phyloP scores from a whole-genome alignment of 2,888 invertebrate genomes.

The Aporophyla nigra region DNA sequence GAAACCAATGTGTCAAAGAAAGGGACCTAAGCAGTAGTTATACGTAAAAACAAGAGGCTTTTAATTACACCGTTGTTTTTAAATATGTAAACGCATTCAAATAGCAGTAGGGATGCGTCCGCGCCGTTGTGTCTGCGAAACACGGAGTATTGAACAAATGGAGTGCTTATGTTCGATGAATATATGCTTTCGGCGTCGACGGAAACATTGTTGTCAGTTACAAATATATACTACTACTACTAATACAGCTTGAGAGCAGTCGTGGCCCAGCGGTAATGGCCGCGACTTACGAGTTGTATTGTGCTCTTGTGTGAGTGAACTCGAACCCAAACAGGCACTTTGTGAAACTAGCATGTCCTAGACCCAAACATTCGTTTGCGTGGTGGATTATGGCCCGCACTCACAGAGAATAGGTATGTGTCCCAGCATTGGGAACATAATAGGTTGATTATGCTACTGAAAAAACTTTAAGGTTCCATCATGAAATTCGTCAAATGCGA shows the following conservation, averaged over 20 bases:
- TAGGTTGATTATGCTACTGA: no score
- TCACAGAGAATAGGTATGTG: no score
- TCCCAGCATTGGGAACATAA: no score
- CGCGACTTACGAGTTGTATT: no score
- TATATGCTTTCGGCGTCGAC: neutral
- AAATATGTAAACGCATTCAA: conserved; percentile 19
- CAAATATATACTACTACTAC: neutral
- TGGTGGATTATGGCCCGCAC: no score
- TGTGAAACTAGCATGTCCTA: no score
- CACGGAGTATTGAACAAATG: conserved; percentile 49
- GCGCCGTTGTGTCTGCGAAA: conserved; percentile 50
- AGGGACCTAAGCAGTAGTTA: conserved; percentile 66
- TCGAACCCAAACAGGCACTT: no score
- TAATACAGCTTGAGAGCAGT: no score
- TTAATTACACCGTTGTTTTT: conserved; percentile 33
- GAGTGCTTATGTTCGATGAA: neutral
- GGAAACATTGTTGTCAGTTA: neutral
- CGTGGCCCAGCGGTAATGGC: no score
- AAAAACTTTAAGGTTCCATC: conserved; percentile 12
- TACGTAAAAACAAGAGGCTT: conserved; percentile 51
- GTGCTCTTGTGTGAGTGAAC: no score
- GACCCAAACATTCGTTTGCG: no score
- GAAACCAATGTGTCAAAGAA: conserved; percentile 60
- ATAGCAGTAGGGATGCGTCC: conserved; percentile 45
- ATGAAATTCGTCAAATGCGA: neutral